A percentile compares a stretch with the other conserved stretches of the same genome.
Conservation (phyloP, 2,888 invertebrate genomes). For the Sphaerophoria rueppellii region DNA sequence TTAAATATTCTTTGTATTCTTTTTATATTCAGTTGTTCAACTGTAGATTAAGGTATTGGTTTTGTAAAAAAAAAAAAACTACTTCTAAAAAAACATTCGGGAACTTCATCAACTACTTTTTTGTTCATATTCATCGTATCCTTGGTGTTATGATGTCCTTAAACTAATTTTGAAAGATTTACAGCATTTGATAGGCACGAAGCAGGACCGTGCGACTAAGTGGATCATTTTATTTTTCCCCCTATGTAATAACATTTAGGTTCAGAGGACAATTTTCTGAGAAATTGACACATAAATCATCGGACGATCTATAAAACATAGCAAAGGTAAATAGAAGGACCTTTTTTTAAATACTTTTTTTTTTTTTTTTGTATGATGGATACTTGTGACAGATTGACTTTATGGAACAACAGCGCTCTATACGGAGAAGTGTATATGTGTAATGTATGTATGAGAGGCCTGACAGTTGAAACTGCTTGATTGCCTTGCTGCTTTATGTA, state of each 20-base stretch:
- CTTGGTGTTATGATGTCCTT: too few relatives aligned
- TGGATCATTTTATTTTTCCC: too few relatives aligned
- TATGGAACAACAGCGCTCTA: conserved; percentile 31
- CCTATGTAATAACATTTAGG: too few relatives aligned
- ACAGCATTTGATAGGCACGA: too few relatives aligned
- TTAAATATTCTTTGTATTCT: conserved; percentile 10
- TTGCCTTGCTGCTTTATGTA: not conserved
- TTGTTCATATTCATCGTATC: too few relatives aligned
- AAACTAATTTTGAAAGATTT: too few relatives aligned
- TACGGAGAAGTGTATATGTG: conserved; percentile 20
- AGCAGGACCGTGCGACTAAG: too few relatives aligned
- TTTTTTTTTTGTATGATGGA: conserved; percentile 26
- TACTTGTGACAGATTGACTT: conserved; percentile 40
- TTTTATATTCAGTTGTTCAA: not conserved
- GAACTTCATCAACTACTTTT: too few relatives aligned
- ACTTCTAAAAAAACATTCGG: too few relatives aligned
- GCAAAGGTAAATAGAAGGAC: conserved; percentile 4
- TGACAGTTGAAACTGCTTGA: not conserved
- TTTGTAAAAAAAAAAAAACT: too few relatives aligned
- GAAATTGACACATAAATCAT: conserved; percentile 56
- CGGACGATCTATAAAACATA: conserved; percentile 44
- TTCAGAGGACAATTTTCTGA: conserved; percentile 3
- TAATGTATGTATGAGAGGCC: not conserved
- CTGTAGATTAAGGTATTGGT: not conserved
- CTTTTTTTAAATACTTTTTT: not conserved